phyloP scores from a whole-genome alignment of 2,113 vertebrate species.

The Mixornis gularis region DNA sequence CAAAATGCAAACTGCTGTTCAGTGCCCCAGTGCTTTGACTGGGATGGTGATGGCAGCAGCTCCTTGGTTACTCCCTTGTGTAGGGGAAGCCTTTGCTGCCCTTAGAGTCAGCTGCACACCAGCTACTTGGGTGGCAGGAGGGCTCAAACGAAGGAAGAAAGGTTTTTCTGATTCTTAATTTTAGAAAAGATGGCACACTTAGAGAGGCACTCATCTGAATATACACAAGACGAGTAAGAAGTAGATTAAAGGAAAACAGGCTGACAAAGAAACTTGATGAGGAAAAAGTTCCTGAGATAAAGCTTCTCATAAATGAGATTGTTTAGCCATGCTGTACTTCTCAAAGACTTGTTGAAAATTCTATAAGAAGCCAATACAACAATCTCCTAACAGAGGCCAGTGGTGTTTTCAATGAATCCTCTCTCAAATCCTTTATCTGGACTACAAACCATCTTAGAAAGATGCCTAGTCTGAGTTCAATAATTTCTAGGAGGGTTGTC shows the following conservation, averaged over 20 bases:
- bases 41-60: neutral
- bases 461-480: neutral
- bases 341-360: neutral
- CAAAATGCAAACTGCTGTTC: neutral
- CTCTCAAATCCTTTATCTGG: neutral
- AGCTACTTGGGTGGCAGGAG: fast-evolving
- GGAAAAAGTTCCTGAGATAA: neutral
- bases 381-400: neutral
- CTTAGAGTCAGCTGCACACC: neutral
- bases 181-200: neutral
- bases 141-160: neutral
- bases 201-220: neutral
- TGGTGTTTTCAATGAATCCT: neutral
- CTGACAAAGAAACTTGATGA: neutral
- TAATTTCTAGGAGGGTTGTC: neutral
- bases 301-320: neutral
- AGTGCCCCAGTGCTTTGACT: neutral
- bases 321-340: neutral
- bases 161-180: neutral
- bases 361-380: neutral
- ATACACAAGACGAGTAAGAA: neutral
- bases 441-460: neutral
- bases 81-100: neutral
- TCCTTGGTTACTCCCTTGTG: neutral
- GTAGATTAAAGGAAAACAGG: neutral